phyloP scores from a whole-genome alignment of 1,140 invertebrate species.

The Calephelis nemesis region DNA sequence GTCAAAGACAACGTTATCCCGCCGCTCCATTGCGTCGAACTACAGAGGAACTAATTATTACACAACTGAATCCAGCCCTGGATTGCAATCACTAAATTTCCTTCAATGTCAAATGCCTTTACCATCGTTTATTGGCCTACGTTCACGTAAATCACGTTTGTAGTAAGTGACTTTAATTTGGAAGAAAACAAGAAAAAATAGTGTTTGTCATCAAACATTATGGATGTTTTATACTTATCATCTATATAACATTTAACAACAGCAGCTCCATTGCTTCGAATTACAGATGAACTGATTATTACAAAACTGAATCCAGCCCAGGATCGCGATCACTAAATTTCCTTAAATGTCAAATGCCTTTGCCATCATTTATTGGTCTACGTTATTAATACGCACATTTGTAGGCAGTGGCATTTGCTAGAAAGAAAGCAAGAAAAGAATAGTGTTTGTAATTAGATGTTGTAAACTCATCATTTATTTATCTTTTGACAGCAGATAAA shows the following conservation, averaged over 20 bases:
- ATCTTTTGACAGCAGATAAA: neutral
- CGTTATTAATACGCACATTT: too few species aligned
- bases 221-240: too few species aligned
- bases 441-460: too few species aligned
- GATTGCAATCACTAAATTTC: conserved; percentile 39
- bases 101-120: conserved; percentile 40
- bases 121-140: conserved; percentile 18
- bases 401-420: too few species aligned
- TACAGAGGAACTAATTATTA: conserved; percentile 37
- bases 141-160: too few species aligned
- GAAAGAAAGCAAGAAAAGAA: too few species aligned
- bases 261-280: conserved; percentile 25
- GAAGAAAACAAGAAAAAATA: too few species aligned
- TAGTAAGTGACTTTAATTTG: too few species aligned
- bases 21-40: conserved; percentile 28
- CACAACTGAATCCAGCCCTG: conserved; percentile 31
- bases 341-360: conserved; percentile 41
- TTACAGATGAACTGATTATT: conserved; percentile 36
- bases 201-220: too few species aligned
- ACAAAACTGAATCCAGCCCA: conserved; percentile 31
- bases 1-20: conserved; percentile 30
- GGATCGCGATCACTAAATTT: conserved; percentile 39
- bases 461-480: too few species aligned
- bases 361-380: conserved; percentile 19
- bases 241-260: too few species aligned